Conservation (phyloP, 2,797 vertebrate genomes). For the Thunnus albacares region DNA sequence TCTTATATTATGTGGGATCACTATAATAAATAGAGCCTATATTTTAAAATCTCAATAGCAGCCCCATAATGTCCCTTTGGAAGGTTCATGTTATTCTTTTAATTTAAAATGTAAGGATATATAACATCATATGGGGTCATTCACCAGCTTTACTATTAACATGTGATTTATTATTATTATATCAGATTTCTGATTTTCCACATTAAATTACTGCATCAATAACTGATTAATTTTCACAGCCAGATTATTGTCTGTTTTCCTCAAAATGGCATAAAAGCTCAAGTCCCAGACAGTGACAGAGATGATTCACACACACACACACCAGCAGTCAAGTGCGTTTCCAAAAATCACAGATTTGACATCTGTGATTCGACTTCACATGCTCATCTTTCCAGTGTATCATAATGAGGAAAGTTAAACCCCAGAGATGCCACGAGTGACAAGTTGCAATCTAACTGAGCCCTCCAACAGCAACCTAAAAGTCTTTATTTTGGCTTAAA, state of each 20-base stretch:
- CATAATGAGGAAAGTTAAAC: conserved; percentile 21
- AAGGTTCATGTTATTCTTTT: background rate
- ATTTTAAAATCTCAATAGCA: background rate
- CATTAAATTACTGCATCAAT: background rate
- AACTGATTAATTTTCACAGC: background rate
- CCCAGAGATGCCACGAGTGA: conserved; percentile 1
- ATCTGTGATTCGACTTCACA: background rate
- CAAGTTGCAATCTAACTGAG: background rate
- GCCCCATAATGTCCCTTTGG: too few species aligned
- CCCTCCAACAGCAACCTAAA: conserved; percentile 1
- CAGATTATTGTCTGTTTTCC: background rate
- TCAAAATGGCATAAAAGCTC: background rate
- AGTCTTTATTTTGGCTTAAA: conserved; percentile 29
- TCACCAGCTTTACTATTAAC: background rate
- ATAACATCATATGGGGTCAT: background rate
- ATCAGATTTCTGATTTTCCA: background rate
- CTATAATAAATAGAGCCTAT: background rate
- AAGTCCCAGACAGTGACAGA: background rate
- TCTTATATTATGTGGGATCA: background rate
- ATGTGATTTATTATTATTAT: background rate
- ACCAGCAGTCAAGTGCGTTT: background rate
- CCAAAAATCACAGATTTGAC: background rate
- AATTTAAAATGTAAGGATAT: background rate
- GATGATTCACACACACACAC: background rate
- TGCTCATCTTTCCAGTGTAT: background rate